Conservation (phyloP, 2,888 invertebrate genomes). For the Leucoptera coffeella region DNA sequence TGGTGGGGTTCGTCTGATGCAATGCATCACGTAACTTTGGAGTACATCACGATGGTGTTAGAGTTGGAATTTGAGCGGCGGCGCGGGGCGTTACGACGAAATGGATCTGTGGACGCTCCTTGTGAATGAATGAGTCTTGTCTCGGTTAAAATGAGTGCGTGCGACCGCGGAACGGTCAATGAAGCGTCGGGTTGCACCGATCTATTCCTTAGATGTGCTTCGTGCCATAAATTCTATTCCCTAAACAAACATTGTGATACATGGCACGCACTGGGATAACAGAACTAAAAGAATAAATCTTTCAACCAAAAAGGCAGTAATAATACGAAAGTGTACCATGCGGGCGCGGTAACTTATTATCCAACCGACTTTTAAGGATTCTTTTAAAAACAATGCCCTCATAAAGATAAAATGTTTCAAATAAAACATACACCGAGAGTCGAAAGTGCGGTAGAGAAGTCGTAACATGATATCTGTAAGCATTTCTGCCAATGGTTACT, state of each 20-base stretch:
- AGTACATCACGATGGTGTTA: constrained; percentile 16
- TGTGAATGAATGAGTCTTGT: constrained; percentile 51
- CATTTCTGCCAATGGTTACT: too few species aligned
- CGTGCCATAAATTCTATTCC: too few species aligned
- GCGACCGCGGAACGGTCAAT: constrained; percentile 36
- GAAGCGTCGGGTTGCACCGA: constrained; percentile 18
- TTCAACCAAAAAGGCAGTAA: too few species aligned
- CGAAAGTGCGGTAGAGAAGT: too few species aligned
- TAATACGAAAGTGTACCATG: too few species aligned
- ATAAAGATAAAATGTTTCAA: constrained; percentile 18
- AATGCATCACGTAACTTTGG: constrained; percentile 16
- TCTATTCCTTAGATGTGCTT: too few species aligned
- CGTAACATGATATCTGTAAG: too few species aligned
- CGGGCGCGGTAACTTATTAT: too few species aligned
- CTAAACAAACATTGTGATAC: too few species aligned
- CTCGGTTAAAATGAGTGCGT: constrained; percentile 36
- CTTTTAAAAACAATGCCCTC: constrained; percentile 35
- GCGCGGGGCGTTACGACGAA: constrained; percentile 19
- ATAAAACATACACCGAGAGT: constrained; percentile 1
- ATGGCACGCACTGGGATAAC: too few species aligned
- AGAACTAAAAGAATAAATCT: too few species aligned
- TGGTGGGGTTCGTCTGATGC: constrained; percentile 28
- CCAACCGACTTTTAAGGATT: too few species aligned
- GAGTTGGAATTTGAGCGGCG: constrained; percentile 23
- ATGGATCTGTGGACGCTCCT: constrained; percentile 19